Base-by-base conservation (phyloP, 1,140 invertebrate genomes). In the Bombus terrestris region DNA sequence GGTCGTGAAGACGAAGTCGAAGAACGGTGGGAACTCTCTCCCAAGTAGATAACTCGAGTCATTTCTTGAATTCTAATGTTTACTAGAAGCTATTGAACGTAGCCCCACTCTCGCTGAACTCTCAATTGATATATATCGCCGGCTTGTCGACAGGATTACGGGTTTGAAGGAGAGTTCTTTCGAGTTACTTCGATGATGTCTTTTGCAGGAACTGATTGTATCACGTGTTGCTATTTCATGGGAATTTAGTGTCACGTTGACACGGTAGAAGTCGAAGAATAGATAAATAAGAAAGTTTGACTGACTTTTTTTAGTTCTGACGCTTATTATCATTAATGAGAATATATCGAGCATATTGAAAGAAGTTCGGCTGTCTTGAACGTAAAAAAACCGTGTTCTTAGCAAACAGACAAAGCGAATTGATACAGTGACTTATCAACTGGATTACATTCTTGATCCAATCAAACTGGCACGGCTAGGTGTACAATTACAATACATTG, bases 371-470 rank as follows among this genome's bases (percentile, higher is more conserved):
- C 0, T n/a, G 28, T 13, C 8, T 10, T 3, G 39, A 9, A n/a
- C 15, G 18, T 25, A 13, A 47, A 59, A 41, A 10, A 53, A 71
- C 22, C 35, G 9, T 13, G 25, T 81, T 43, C 5, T 43, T 47
- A 39, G 53, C 43, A 28, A 71, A 59, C 35, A n/a, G n/a, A 15
- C 47, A 57, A 81, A 18, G 18, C 6, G 25, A 22, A 74, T 43
- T 74, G 71, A 62, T 41, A 8, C 32, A 18, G 13, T 10, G 79
- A 57, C 57, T 74, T 59, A 43, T 37, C 71, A 10, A 32, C 10
- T n/a, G 39, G 69, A 82, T 82, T 64, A 82, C 25, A 12, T 82
- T 74, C 39, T n/a, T 64, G 80, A 74, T 82, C 80, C 71, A 82
- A 82, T 82, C 71, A 59, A 82, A 74, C 22, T 10, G 10, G 10